phyloP scores from a whole-genome alignment of 2,888 invertebrate genomes.

The Aphrophora alni region DNA sequence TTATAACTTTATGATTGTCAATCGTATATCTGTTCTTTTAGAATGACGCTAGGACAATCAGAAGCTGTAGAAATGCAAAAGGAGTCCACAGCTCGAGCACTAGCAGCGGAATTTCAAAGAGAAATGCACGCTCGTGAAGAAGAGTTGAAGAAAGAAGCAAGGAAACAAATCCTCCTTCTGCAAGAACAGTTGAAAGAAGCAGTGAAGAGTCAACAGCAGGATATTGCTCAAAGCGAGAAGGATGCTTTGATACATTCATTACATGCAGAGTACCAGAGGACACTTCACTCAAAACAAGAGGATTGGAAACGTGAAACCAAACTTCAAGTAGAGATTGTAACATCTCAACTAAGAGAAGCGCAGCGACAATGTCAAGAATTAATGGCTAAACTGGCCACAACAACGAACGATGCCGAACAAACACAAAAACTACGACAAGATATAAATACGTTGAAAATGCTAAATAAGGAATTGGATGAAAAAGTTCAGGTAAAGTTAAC shows the following conservation, averaged over 20 bases:
- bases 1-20: no score
- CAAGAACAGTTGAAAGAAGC: conserved; percentile 12
- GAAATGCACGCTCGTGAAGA: conserved; percentile 17
- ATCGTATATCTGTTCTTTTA: conserved; percentile 9
- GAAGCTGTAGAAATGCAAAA: conserved; percentile 18
- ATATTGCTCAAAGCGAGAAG: conserved; percentile 18
- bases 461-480: conserved; percentile 27
- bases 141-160: conserved; percentile 16
- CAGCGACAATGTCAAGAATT: conserved; percentile 28
- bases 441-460: conserved; percentile 19
- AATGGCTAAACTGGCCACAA: conserved; percentile 27
- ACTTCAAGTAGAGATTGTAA: conserved; percentile 24
- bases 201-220: neutral
- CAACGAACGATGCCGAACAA: conserved; percentile 36
- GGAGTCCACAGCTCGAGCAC: conserved; percentile 11
- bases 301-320: conserved; percentile 20
- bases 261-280: conserved; percentile 30
- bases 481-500: conserved; percentile 31
- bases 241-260: conserved; percentile 12
- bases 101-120: conserved; percentile 15
- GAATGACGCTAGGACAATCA: conserved; percentile 13
- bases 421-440: conserved; percentile 32
- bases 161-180: neutral
- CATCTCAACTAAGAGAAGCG: conserved; percentile 21
- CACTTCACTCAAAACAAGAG: conserved; percentile 19